Base-by-base conservation (phyloP, 1,140 invertebrate species). In the Rhyacophila brunnea region DNA sequence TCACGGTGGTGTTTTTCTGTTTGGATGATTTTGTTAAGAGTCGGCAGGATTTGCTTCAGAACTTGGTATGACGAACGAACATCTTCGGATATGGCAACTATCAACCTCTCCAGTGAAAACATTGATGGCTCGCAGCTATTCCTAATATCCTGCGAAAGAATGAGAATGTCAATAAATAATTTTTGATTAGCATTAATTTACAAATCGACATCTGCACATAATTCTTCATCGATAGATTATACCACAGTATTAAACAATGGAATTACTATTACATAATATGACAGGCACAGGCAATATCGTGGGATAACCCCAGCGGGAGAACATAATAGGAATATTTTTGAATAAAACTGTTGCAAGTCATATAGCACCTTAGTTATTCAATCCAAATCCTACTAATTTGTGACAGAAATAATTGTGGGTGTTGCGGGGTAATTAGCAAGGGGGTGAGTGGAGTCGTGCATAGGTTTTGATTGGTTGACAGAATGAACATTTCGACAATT, bases 121-220 rank as follows among this genome's bases (percentile, higher is more conserved):
- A 94, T 88, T 7, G 93, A 89, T 14, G 92, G 92, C 74, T 96
- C 94, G 70, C 89, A 91, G 68, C 89, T 95, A 17, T 87, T 83
- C 59, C 86, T 83, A 44, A 95, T 83, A 68, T 92, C 88, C 87
- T 95, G 66, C 53, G 79, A 46, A 58, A 58, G 4, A 34, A 48
- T 17, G 17, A 45, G 17, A 32, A 54, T 28, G 28, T 44, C 14
- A 20, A 46, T 10, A 7, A 14, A 46, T 19, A 46, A 10, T 9
- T 18, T 5, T 10, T 46, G 9, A 6, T 18, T 6, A 46, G 20
- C 7, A 20, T 19, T 7, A 50, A 13, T 6, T 7, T n/a, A 43
- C 15, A 43, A 43, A 9, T n/a, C 7, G 10, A n/a, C 10, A 9
- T 43, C 15, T 43, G 40, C 40, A 43, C 10, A 7, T 9, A 43